phyloP scores from a whole-genome alignment of 2,888 invertebrate species.

The Frankliniella intonsa region DNA sequence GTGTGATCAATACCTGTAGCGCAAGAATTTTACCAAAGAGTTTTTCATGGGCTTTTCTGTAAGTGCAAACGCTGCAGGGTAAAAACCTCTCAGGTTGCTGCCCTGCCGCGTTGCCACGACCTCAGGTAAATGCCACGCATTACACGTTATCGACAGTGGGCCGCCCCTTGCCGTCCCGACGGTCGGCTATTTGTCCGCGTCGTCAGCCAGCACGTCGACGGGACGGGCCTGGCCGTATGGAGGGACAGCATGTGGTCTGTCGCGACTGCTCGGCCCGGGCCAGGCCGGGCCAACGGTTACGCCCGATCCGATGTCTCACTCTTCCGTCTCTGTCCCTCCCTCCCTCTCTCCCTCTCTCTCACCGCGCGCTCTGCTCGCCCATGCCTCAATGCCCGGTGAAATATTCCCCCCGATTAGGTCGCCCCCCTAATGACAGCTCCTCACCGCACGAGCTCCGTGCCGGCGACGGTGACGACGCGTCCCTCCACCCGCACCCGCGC shows the following conservation, averaged over 20 bases:
- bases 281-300: no score
- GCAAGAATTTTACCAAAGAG: neutral
- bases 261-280: neutral
- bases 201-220: neutral
- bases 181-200: slow-evolving; percentile 5
- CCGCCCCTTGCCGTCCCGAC: neutral
- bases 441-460: neutral
- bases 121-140: neutral
- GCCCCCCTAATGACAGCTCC: slow-evolving; percentile 10
- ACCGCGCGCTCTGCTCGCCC: neutral
- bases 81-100: no score
- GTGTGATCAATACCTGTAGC: neutral
- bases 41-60: neutral
- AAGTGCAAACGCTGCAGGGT: no score
- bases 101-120: no score
- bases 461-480: no score
- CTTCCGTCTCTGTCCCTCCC: neutral
- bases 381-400: slow-evolving; percentile 4
- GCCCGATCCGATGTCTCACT: neutral
- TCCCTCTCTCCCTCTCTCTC: neutral
- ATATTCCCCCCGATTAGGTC: neutral
- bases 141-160: neutral
- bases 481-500: no score
- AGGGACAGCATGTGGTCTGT: neutral
- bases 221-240: neutral